Evolutionary conservation across 2,888 invertebrate genomes (phyloP).

Genomic region (Flabesymbios commensalis): DNA sequence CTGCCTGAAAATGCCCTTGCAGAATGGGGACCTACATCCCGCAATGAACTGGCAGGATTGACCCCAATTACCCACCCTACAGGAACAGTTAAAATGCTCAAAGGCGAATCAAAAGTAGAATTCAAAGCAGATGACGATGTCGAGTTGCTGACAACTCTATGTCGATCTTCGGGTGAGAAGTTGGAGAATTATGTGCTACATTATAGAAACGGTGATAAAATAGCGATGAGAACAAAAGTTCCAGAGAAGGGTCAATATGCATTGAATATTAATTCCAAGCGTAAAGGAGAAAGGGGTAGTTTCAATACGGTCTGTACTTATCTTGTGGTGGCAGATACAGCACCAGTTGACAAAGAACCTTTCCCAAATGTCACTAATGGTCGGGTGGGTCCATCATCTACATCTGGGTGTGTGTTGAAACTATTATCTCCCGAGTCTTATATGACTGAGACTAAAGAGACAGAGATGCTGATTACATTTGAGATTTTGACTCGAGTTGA

Average conservation of each 20-base stretch:
- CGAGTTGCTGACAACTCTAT: neutral
- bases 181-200: no score
- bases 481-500: no score
- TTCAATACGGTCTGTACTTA: neutral
- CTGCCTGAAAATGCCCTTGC: neutral
- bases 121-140: slow-evolving; percentile 4
- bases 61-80: slow-evolving; percentile 1
- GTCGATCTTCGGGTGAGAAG: neutral
- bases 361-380: neutral
- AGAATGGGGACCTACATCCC: slow-evolving; percentile 13
- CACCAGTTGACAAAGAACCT: neutral
- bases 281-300: neutral
- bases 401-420: no score
- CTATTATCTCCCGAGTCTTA: no score
- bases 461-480: no score
- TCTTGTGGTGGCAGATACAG: neutral
- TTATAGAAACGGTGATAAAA: no score
- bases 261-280: neutral
- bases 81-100: slow-evolving; percentile 1
- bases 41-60: neutral
- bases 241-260: neutral
- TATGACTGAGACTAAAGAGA: no score
- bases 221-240: neutral
- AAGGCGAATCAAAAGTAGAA: neutral
- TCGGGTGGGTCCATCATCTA: neutral